Base-by-base conservation (phyloP, 2,888 invertebrate genomes). In the Leptinotarsa haldemani region DNA sequence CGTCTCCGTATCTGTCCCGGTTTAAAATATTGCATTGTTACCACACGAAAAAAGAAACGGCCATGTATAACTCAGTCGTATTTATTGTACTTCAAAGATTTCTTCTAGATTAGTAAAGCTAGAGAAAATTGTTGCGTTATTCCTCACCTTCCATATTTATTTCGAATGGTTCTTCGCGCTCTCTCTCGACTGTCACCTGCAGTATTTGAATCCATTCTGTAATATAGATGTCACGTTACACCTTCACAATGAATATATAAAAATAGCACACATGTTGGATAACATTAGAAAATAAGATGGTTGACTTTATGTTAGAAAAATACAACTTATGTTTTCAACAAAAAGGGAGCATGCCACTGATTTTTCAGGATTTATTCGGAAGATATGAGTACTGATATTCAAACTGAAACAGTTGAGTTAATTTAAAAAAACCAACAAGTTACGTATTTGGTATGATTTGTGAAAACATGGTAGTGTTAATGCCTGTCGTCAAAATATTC, bases 141-240 rank as follows among this genome's bases (percentile, higher is more conserved):
- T 56, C 80, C 91, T 88, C 87, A 93, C 93, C 93, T 91, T 89
- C 91, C 93, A 86, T 92, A 92, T 84, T 93, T 92, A 89, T 91
- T 93, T 84, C 93, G 90, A 79, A 93, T 90, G 71, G 93, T 93
- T 79, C 93, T 90, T 83, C 90, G 88, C 77, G 90, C 86, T 85
- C 90, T 90, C 82, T 88, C 90, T 88, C 89, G 79, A 40, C 75
- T 75, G 74, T 77, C 76, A 82, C 89, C 90, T 75, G 84, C 84
- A 78, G 85, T 83, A 78, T 85, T 84, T 81, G 83, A 82, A 79
- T 87, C 87, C 87, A 87, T 87, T 80, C 81, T 81, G 79, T 83
- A 83, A 71, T 78, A 73, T 74, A 82, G 84, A 82, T 83, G 83
- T 82, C 82, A 85, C 82, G 82, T 80, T 80, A 83, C 81, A 81